phyloP scores from a whole-genome alignment of 2,797 vertebrate genomes.

The Trichosurus vulpecula region DNA sequence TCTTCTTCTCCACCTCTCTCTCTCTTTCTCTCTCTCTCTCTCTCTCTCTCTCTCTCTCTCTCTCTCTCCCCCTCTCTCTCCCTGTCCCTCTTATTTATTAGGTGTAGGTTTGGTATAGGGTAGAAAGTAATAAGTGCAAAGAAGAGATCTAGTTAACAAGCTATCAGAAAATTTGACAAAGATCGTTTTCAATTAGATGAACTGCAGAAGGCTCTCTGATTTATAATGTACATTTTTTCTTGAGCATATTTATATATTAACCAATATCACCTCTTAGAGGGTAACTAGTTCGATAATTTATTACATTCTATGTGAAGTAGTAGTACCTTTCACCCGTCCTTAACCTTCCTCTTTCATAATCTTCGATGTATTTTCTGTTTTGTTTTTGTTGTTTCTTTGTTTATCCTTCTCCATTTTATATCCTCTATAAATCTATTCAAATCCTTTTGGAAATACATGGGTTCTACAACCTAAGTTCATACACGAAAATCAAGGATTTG shows the following conservation, averaged over 20 bases:
- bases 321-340: not conserved
- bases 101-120: not conserved
- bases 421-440: no score
- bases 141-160: not conserved
- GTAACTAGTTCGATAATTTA: not conserved
- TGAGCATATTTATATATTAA: not conserved
- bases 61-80: not conserved
- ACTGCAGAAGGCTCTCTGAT: not conserved
- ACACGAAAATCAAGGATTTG: no score
- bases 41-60: no score
- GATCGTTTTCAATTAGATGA: not conserved
- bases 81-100: not conserved
- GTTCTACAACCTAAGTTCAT: no score
- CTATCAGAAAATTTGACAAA: not conserved
- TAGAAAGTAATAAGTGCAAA: not conserved
- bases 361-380: not conserved
- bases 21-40: not conserved
- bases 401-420: no score
- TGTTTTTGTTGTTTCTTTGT: no score
- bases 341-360: not conserved
- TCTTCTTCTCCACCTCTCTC: no score
- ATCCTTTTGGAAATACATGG: no score
- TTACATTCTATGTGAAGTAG: not conserved
- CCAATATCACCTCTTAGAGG: not conserved
- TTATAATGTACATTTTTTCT: not conserved